phyloP scores from a whole-genome alignment of 2,113 vertebrate species.

The Cygnus buccinator region DNA sequence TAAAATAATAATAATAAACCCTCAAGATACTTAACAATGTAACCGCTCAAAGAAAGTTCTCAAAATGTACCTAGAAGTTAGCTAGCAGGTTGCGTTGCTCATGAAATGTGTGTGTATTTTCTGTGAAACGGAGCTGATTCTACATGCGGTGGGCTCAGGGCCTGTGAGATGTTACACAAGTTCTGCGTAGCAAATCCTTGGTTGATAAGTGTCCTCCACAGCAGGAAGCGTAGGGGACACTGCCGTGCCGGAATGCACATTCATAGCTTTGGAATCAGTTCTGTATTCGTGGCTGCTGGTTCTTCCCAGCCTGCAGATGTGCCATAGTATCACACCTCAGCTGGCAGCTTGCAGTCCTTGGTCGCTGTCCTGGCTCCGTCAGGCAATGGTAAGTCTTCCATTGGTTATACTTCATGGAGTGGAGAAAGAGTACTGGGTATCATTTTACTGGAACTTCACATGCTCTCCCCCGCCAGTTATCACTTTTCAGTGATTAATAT shows the following conservation, averaged over 20 bases:
- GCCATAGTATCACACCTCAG: not conserved
- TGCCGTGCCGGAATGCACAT: accelerated
- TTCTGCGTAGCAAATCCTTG: not conserved
- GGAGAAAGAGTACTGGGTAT: not conserved
- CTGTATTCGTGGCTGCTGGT: not conserved
- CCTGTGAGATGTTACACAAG: not conserved
- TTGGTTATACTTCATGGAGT: not conserved
- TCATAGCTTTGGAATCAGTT: no score
- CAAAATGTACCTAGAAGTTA: not conserved
- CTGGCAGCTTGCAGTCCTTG: not conserved
- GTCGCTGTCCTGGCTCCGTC: not conserved
- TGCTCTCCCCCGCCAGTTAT: not conserved
- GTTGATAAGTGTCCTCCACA: not conserved
- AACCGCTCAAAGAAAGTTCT: not conserved
- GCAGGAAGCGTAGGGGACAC: no score
- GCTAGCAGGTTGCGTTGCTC: not conserved
- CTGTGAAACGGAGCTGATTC: accelerated
- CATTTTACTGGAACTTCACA: not conserved
- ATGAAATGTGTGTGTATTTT: not conserved
- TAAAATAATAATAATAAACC: not conserved
- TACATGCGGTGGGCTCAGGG: not conserved
- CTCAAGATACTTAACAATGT: not conserved
- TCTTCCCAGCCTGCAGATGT: not conserved
- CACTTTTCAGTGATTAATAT: not conserved
- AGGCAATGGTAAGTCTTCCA: accelerated